Conservation (phyloP, 2,888 invertebrate genomes). For the Druceiella hillmani region DNA sequence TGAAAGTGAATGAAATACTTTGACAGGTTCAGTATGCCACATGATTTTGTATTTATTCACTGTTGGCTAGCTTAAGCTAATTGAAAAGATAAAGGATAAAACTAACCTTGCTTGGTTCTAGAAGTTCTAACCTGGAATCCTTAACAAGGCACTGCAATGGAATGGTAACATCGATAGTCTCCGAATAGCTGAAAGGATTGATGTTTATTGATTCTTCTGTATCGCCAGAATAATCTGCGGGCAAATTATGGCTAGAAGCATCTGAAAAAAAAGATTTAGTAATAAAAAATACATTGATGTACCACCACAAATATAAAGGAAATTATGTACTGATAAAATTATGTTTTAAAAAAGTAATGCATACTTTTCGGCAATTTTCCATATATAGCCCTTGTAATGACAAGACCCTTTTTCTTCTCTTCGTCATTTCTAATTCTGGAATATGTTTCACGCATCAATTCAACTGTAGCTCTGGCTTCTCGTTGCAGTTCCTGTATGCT, state of each 20-base stretch:
- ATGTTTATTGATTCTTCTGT: conserved; percentile 28
- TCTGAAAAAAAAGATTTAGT: conserved; percentile 27
- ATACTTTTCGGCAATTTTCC: conserved; percentile 58
- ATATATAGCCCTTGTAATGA: conserved; percentile 80
- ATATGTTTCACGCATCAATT: conserved; percentile 89
- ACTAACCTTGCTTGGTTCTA: conserved; percentile 79
- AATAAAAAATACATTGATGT: not conserved
- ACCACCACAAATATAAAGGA: too few relatives aligned
- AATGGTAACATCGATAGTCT: conserved; percentile 87
- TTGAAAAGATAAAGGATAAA: not conserved
- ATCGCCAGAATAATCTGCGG: conserved; percentile 34
- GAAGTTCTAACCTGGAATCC: conserved; percentile 81
- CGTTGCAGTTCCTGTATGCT: conserved; percentile 71
- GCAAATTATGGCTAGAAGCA: conserved; percentile 32
- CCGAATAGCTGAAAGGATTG: conserved; percentile 31
- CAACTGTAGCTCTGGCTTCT: conserved; percentile 82
- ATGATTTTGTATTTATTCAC: conserved; percentile 1
- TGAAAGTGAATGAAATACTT: too few relatives aligned
- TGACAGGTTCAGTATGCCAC: too few relatives aligned
- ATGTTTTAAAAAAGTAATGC: conserved; percentile 11
- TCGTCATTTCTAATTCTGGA: conserved; percentile 78
- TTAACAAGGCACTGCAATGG: conserved; percentile 91
- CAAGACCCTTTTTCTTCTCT: conserved; percentile 73
- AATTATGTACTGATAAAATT: conserved; percentile 1
- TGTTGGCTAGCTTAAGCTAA: too few relatives aligned